A percentile compares a stretch with the other conserved stretches of the same genome.
These are phyloP conservation scores for Paramacrobiotus metropolitanus DNA, from an alignment of 1,140 invertebrate genomes.

Conservation along the genomic window DNA sequence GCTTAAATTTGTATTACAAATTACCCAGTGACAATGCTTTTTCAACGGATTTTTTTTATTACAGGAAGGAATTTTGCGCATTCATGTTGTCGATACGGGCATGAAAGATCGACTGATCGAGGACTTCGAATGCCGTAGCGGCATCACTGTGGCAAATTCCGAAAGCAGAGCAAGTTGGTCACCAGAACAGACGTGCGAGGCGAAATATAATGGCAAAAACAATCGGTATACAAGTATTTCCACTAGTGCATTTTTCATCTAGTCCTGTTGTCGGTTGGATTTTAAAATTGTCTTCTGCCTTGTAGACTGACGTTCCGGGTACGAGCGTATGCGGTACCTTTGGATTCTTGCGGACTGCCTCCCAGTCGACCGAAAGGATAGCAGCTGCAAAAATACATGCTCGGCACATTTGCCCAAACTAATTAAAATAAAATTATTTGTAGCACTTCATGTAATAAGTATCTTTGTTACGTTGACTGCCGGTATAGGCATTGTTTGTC, in stretches of 20 bases:
- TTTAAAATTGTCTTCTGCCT: background rate
- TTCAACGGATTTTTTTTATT: too few species aligned
- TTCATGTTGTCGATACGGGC: background rate
- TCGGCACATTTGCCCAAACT: background rate
- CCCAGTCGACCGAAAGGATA: background rate
- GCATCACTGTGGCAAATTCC: background rate
- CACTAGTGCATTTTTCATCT: too few species aligned
- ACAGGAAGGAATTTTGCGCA: background rate
- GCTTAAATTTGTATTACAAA: too few species aligned
- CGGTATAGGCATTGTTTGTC: too few species aligned
- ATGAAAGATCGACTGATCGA: background rate
- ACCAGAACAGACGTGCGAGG: background rate
- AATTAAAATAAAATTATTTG: too few species aligned
- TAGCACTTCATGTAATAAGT: too few species aligned
- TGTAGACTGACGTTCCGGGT: background rate
- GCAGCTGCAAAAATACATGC: background rate
- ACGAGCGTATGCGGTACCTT: background rate
- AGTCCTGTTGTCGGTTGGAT: too few species aligned
- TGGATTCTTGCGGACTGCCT: background rate
- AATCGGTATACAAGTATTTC: background rate
- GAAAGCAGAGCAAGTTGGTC: background rate
- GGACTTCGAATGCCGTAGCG: background rate
- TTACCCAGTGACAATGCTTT: too few species aligned
- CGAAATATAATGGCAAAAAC: background rate
- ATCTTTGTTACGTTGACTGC: too few species aligned